Percentiles rank a stretch among this genome's conserved stretches.
phyloP scores from a whole-genome alignment of 2,888 invertebrate genomes.

The Lasioglossum figueresi region DNA sequence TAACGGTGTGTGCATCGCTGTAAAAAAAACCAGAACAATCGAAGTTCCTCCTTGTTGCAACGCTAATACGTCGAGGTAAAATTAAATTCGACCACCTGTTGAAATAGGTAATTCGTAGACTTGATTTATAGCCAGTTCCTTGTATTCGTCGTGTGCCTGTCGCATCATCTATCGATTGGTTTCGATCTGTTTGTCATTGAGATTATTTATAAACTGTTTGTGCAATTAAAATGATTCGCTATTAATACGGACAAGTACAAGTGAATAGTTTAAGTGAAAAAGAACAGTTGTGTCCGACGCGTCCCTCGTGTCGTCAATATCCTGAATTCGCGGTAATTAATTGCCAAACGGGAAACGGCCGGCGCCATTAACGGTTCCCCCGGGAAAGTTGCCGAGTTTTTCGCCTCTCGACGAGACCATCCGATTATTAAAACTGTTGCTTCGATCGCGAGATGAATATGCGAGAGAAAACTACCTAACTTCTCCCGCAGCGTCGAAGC shows the following conservation, averaged over 20 bases:
- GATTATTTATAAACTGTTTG: slow-evolving; percentile 39
- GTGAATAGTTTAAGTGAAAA: background rate
- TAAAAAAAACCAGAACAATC: background rate
- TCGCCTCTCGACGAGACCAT: background rate
- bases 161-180: slow-evolving; percentile 15
- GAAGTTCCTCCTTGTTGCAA: background rate
- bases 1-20: background rate
- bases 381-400: background rate
- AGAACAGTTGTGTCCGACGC: background rate
- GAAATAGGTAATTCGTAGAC: slow-evolving; percentile 33
- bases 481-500: slow-evolving; percentile 12
- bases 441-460: slow-evolving; percentile 29
- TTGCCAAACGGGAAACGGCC: background rate
- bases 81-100: slow-evolving; percentile 64
- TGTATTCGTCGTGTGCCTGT: slow-evolving; percentile 18
- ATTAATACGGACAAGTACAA: slow-evolving; percentile 15
- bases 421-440: slow-evolving; percentile 12
- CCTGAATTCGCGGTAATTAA: background rate
- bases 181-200: slow-evolving; percentile 30
- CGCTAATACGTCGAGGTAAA: background rate
- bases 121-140: slow-evolving; percentile 47
- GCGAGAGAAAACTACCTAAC: slow-evolving; percentile 13
- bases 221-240: slow-evolving; percentile 20
- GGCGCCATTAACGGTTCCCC: background rate
- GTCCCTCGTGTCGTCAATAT: background rate